phyloP scores from a whole-genome alignment of 2,113 vertebrate species.

The Macquaria ambigua region DNA sequence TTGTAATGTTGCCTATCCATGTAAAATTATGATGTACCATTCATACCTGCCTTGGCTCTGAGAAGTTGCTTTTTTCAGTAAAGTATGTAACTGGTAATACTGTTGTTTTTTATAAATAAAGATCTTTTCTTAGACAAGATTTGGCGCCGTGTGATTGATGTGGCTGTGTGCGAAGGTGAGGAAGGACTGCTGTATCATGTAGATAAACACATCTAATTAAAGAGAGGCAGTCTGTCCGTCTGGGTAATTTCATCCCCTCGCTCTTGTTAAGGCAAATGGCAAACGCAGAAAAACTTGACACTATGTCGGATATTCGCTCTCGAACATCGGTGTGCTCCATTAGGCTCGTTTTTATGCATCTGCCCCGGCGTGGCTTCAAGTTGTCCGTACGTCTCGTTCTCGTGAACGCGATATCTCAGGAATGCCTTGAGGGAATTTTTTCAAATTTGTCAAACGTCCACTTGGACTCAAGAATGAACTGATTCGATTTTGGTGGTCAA shows the following conservation, averaged over 20 bases:
- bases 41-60: conserved; percentile 86
- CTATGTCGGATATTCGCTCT: conserved; percentile 36
- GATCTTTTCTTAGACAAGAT: conserved; percentile 80
- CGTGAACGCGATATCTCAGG: no score
- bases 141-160: conserved; percentile 43
- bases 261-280: conserved; percentile 35
- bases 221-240: conserved; percentile 34
- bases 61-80: conserved; percentile 84
- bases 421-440: no score
- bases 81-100: conserved; percentile 86
- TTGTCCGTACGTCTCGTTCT: no score
- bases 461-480: no score
- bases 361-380: no score
- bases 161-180: conserved; percentile 23
- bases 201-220: conserved; percentile 69
- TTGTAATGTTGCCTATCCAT: conserved; percentile 82
- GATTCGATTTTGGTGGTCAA: no score
- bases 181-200: conserved; percentile 25
- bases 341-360: not conserved
- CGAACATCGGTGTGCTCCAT: not conserved
- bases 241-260: conserved; percentile 49
- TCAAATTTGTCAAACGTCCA: no score
- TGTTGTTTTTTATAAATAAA: conserved; percentile 86
- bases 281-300: conserved; percentile 25
- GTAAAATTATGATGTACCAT: conserved; percentile 77